These are phyloP conservation scores for Cossypha niveicapilla DNA, from an alignment of 2,797 vertebrate species.

Conservation along the genomic window DNA sequence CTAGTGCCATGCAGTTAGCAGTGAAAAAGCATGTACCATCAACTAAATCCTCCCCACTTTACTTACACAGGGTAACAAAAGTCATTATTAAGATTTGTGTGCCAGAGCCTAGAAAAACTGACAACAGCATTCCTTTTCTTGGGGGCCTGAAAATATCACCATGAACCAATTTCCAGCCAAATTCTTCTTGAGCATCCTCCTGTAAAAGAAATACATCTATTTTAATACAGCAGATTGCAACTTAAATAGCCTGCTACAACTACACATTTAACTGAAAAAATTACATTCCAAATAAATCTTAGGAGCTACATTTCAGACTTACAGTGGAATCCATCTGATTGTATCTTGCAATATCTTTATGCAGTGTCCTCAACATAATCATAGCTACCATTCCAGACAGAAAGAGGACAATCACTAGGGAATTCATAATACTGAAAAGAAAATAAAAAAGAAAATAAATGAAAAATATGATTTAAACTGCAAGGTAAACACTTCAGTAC, in stretches of 20 bases:
- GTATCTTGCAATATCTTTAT: slow-evolving; percentile 93
- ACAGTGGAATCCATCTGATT: slow-evolving; percentile 95
- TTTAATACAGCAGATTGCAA: slow-evolving; percentile 75
- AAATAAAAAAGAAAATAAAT: background rate
- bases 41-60: background rate
- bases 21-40: background rate
- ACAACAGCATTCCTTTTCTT: slow-evolving; percentile 91
- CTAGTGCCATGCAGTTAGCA: background rate
- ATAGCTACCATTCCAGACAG: slow-evolving; percentile 94
- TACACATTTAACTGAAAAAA: slow-evolving; percentile 19
- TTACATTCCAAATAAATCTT: background rate
- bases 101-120: slow-evolving; percentile 90
- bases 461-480: background rate
- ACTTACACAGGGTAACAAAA: slow-evolving; percentile 88
- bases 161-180: slow-evolving; percentile 85
- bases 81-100: slow-evolving; percentile 96
- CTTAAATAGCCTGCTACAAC: background rate
- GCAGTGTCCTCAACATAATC: slow-evolving; percentile 91
- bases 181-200: slow-evolving; percentile 94
- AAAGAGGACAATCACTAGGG: slow-evolving; percentile 92
- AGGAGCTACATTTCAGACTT: slow-evolving; percentile 60
- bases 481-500: background rate
- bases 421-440: slow-evolving; percentile 90
- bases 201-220: slow-evolving; percentile 72
- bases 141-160: slow-evolving; percentile 93